phyloP scores from a whole-genome alignment of 2,888 invertebrate genomes.

The Thera obeliscata region DNA sequence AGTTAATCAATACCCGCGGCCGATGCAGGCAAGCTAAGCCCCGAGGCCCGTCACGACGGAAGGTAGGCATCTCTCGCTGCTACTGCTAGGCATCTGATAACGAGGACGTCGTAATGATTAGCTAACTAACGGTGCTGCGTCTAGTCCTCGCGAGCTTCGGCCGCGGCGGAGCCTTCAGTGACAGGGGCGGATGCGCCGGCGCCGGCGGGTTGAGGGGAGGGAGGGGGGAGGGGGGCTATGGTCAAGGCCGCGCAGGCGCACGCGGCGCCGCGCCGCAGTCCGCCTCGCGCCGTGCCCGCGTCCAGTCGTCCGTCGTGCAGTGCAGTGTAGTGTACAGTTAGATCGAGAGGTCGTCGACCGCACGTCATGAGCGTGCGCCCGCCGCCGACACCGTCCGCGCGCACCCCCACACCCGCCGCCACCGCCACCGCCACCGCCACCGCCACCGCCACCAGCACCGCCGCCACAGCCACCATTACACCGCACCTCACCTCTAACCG shows the following conservation, averaged over 20 bases:
- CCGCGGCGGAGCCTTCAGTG: constrained; percentile 5
- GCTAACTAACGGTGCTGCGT: neutral
- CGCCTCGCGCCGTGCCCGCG: constrained; percentile 39
- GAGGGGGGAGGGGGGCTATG: constrained; percentile 56
- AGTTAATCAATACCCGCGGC: constrained; percentile 2
- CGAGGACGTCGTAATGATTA: constrained; percentile 10
- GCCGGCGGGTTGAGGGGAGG: constrained; percentile 30
- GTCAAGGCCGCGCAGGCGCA: constrained; percentile 70
- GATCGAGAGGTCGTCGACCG: constrained; percentile 72
- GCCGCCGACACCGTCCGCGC: constrained; percentile 46
- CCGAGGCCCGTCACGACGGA: neutral
- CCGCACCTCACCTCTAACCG: constrained; percentile 52
- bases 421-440: constrained; percentile 11
- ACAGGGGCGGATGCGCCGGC: constrained; percentile 26
- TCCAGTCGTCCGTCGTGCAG: constrained; percentile 35
- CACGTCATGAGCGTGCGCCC: constrained; percentile 72
- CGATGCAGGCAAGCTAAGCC: no score
- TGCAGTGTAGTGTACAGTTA: constrained; percentile 65
- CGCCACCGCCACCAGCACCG: constrained; percentile 10
- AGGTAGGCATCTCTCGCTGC: neutral
- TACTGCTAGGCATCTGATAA: constrained; percentile 28
- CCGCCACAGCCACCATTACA: constrained; percentile 44
- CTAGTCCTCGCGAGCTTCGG: constrained; percentile 11
- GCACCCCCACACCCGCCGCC: constrained; percentile 42
- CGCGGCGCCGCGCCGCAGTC: constrained; percentile 34